Base-by-base conservation (phyloP, 1,140 invertebrate species). In the Bombus cullumanus region DNA sequence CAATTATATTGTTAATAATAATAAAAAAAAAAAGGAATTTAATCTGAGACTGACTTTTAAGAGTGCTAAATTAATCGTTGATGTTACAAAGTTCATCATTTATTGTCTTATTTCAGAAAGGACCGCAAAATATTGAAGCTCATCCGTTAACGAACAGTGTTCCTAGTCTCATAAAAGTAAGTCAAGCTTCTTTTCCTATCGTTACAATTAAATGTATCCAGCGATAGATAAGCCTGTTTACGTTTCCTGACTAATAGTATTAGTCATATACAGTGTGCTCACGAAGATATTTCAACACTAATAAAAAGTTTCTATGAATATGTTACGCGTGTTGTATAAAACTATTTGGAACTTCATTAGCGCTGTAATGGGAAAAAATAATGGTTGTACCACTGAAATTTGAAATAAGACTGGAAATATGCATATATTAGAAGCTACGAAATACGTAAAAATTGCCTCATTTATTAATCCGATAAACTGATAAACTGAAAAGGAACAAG, bases 91-190 rank as follows among this genome's bases (percentile, higher is more conserved):
- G 3, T 69, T 57, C 22, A 53, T 47, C 3, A 2, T 69, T 83
- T 22, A n/a, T 28, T 3, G 81, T 25, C 43, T 3, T 72, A 43
- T 74, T 95, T 94, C 93, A 96, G 96, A 95, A 94, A 89, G 93
- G 94, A 72, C 94, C 95, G 53, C 94, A 94, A 74, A 95, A 96
- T 93, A 85, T 94, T 62, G 94, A 94, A 86, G 93, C 94, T 73
- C 94, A 95, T 89, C 93, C 94, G 85, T 90, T 96, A 77, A 94
- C 93, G 53, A 94, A 93, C 31, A 92, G 89, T 83, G 88, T 91
- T 79, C 92, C 94, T 47, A 92, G 85, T 86, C 86, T 92, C 62
- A 88, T 95, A 71, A 95, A 94, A 92, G 95, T 96, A 93, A 92
- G 92, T 91, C 43, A 3, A 71, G 10, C 85, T 59, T 73, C 76